phyloP scores from a whole-genome alignment of 2,888 invertebrate genomes.

The Parascotia fuliginaria region DNA sequence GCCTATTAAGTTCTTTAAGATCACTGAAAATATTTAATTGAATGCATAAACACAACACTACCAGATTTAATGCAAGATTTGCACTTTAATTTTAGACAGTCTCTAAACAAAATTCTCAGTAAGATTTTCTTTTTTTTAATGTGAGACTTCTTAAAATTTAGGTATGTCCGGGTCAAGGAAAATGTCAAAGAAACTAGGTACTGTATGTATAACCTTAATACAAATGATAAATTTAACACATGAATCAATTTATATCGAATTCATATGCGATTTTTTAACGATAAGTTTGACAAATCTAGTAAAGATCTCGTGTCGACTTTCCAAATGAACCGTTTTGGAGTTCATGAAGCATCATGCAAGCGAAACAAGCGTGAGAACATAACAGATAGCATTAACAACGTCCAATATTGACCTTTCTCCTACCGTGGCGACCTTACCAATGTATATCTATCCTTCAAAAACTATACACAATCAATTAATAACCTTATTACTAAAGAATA shows the following conservation, averaged over 20 bases:
- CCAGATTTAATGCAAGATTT: too few relatives aligned
- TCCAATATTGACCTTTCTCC: constrained; percentile 72
- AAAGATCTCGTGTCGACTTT: constrained; percentile 64
- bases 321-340: constrained; percentile 60
- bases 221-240: constrained; percentile 49
- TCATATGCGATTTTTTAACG: constrained; percentile 54
- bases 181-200: constrained; percentile 1
- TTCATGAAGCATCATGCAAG: constrained; percentile 55
- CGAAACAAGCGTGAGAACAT: constrained; percentile 77
- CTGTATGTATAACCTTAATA: constrained; percentile 34
- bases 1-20: too few relatives aligned
- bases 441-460: constrained; percentile 35
- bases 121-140: too few relatives aligned
- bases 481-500: constrained; percentile 26
- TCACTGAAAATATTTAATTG: too few relatives aligned
- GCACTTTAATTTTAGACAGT: too few relatives aligned
- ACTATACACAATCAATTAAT: constrained; percentile 19
- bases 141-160: too few relatives aligned
- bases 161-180: too few relatives aligned
- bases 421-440: constrained; percentile 53
- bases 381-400: constrained; percentile 68
- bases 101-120: too few relatives aligned
- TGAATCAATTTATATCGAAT: constrained; percentile 50
- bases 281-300: constrained; percentile 70
- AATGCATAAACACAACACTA: too few relatives aligned